These are phyloP conservation scores for Fabriciana adippe DNA, from an alignment of 2,888 invertebrate species.

Conservation along the genomic window DNA sequence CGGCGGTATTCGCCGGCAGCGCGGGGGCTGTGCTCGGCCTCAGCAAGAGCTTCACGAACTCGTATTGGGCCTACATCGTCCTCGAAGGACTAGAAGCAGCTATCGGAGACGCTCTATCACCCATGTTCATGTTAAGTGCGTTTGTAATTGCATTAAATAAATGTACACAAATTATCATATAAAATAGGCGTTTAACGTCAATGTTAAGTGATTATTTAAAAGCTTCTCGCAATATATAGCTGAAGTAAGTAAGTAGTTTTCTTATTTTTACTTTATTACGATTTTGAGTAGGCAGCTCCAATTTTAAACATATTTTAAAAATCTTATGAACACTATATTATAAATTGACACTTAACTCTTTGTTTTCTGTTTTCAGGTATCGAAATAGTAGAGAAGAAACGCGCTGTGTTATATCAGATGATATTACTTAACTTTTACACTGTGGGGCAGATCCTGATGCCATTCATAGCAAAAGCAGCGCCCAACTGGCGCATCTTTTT, in stretches of 20 bases:
- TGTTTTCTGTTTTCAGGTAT: conserved; percentile 56
- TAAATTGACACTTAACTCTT: not conserved
- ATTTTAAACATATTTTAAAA: no score
- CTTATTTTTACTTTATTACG: no score
- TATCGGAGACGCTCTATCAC: conserved; percentile 71
- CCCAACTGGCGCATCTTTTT: conserved; percentile 75
- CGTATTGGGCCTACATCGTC: conserved; percentile 64
- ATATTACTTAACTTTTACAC: conserved; percentile 74
- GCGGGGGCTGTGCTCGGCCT: conserved; percentile 69
- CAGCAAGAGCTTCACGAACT: conserved; percentile 63
- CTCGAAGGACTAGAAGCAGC: conserved; percentile 70
- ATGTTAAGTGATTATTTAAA: no score
- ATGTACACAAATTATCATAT: no score
- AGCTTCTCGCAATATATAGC: no score
- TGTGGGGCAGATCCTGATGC: conserved; percentile 67
- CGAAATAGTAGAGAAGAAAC: conserved; percentile 72
- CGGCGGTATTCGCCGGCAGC: conserved; percentile 71
- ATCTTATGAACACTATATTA: not conserved
- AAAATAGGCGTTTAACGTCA: no score
- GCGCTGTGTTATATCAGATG: conserved; percentile 70
- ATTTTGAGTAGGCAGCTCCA: no score
- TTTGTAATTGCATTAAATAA: conserved; percentile 21
- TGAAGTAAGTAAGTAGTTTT: no score
- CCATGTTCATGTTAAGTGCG: conserved; percentile 76
- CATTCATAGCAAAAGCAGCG: conserved; percentile 69